Percentiles rank a stretch among this genome's conserved stretches.
These are phyloP conservation scores for Spea multiplicata DNA, from an alignment of 2,113 vertebrate species.

Conservation along the genomic window DNA sequence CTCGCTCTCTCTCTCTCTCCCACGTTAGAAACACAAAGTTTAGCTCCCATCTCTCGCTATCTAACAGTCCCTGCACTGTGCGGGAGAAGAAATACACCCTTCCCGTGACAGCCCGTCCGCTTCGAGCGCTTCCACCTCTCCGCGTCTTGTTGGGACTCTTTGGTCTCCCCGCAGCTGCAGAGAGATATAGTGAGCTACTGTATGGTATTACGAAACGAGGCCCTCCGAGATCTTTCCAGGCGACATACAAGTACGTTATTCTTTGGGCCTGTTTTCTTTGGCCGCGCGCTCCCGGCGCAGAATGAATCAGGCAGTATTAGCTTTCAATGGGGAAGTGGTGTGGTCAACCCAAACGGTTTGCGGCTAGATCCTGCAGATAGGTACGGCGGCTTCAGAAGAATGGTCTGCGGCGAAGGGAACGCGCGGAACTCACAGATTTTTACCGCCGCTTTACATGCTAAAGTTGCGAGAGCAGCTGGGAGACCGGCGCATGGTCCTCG, in stretches of 20 bases:
- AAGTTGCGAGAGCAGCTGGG: constrained; percentile 40
- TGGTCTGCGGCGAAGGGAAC: constrained; percentile 53
- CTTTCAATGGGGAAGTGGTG: constrained; percentile 76
- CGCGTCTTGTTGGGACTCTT: constrained; percentile 54
- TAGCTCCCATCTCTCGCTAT: constrained; percentile 17
- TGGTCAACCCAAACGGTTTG: constrained; percentile 75
- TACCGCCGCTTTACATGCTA: constrained; percentile 42
- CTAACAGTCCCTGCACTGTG: constrained; percentile 48
- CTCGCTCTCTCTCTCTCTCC: background rate
- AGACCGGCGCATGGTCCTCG: constrained; percentile 19
- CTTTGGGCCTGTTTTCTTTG: constrained; percentile 76
- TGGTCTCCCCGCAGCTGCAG: constrained; percentile 62
- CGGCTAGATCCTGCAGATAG: constrained; percentile 70
- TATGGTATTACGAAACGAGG: constrained; percentile 65
- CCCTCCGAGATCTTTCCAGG: constrained; percentile 66
- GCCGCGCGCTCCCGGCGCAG: constrained; percentile 58
- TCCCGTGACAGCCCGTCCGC: constrained; percentile 38
- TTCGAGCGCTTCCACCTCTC: constrained; percentile 40
- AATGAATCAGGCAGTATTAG: constrained; percentile 76
- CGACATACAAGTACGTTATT: constrained; percentile 70
- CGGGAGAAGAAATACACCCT: constrained; percentile 6
- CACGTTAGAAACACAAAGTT: background rate
- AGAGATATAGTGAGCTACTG: constrained; percentile 73
- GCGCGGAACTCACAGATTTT: constrained; percentile 3
- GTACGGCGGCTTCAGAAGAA: constrained; percentile 65